Conservation (phyloP, 2,888 invertebrate species). For the Dendrolimus pini region DNA sequence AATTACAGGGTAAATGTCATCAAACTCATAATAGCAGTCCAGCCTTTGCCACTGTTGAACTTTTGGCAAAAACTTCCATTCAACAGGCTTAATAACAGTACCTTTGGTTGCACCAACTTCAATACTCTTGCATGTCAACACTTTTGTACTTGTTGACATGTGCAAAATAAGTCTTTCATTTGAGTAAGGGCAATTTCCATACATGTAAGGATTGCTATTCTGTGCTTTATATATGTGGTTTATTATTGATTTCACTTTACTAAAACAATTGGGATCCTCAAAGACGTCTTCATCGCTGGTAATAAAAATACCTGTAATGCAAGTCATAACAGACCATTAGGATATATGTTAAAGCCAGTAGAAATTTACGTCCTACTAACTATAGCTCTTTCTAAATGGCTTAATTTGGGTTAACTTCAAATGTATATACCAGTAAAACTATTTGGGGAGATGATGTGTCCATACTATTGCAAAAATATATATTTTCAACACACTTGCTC, state of each 20-base stretch:
- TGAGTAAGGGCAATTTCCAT: conserved; percentile 70
- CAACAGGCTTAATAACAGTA: conserved; percentile 79
- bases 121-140: conserved; percentile 79
- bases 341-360: too few relatives aligned
- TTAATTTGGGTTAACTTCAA: too few relatives aligned
- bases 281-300: conserved; percentile 81
- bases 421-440: too few relatives aligned
- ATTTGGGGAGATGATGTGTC: too few relatives aligned
- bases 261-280: conserved; percentile 69
- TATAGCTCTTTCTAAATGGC: too few relatives aligned
- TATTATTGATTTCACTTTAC: conserved; percentile 77
- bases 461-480: too few relatives aligned
- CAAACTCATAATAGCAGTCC: conserved; percentile 85
- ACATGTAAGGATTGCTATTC: conserved; percentile 74
- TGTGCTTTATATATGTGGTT: conserved; percentile 75
- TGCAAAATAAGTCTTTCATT: conserved; percentile 81
- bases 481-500: too few relatives aligned
- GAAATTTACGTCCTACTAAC: too few relatives aligned
- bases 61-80: conserved; percentile 85
- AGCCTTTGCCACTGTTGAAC: conserved; percentile 85
- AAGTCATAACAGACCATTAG: too few relatives aligned
- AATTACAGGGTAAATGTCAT: conserved; percentile 83
- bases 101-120: conserved; percentile 69
- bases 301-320: conserved; percentile 81
- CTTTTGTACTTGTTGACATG: conserved; percentile 70